These are phyloP conservation scores for Simalia tracyae DNA, from an alignment of 2,797 vertebrate species.

Conservation along the genomic window DNA sequence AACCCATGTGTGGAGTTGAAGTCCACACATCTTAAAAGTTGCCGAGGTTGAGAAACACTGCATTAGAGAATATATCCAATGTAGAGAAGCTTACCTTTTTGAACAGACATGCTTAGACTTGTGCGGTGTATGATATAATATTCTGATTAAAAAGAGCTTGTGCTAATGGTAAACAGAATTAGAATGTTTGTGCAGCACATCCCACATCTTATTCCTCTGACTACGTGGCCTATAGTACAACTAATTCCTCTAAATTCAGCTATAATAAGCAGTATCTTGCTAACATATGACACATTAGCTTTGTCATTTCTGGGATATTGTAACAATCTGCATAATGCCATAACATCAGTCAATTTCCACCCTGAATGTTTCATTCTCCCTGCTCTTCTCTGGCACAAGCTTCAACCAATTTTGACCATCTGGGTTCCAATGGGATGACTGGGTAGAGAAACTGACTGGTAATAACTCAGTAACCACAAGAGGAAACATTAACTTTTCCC, in stretches of 20 bases:
- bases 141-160: background rate
- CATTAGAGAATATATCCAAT: background rate
- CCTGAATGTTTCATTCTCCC: background rate
- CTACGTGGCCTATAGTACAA: background rate
- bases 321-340: background rate
- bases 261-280: background rate
- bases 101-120: too few species aligned
- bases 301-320: background rate
- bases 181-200: background rate
- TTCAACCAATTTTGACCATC: background rate
- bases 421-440: background rate
- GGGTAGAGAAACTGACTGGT: background rate
- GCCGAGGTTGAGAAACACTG: too few species aligned
- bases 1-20: too few species aligned
- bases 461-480: background rate
- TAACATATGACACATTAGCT: background rate
- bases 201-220: conserved; percentile 4
- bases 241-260: background rate
- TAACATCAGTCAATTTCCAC: background rate
- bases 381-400: background rate
- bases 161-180: background rate
- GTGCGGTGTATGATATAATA: background rate
- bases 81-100: background rate
- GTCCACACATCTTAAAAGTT: too few species aligned
- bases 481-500: background rate